These are phyloP conservation scores for Temnothorax rugatulus DNA, from an alignment of 2,888 invertebrate genomes.

Conservation along the genomic window DNA sequence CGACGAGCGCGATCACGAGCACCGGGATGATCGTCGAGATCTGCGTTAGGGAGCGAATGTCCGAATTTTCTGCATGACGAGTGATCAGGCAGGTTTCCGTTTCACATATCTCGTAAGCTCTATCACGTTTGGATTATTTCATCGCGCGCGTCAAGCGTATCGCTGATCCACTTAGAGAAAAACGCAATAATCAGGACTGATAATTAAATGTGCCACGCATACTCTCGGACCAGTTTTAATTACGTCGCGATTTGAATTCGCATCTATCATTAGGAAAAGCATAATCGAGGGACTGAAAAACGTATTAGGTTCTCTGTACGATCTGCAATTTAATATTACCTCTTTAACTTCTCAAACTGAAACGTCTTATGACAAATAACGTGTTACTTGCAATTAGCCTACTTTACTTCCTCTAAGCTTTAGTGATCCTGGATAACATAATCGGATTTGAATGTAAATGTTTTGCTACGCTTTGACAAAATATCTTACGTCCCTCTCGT, in stretches of 20 bases:
- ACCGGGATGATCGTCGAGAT: slow-evolving; percentile 21
- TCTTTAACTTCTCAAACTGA: not conserved
- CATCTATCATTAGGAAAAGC: not conserved
- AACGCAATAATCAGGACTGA: not conserved
- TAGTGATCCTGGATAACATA: not conserved
- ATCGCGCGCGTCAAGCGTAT: not conserved
- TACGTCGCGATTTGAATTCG: not conserved
- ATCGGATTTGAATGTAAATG: slow-evolving; percentile 20
- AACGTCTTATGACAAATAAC: not conserved
- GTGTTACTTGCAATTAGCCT: not conserved
- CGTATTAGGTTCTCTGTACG: not conserved
- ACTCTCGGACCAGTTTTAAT: not conserved
- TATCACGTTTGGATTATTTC: not conserved
- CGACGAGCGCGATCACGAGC: slow-evolving; percentile 13
- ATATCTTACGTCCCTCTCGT: slow-evolving; percentile 4
- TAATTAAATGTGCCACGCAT: not conserved
- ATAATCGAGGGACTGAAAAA: not conserved
- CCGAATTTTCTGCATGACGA: not conserved
- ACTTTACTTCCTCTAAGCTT: not conserved
- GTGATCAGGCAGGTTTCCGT: not conserved
- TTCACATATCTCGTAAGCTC: slow-evolving; percentile 1
- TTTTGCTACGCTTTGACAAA: not conserved
- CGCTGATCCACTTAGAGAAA: not conserved
- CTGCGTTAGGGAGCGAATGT: not conserved
- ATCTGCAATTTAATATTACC: not conserved